phyloP scores from a whole-genome alignment of 1,140 invertebrate genomes.

The Zaprionus davidi region DNA sequence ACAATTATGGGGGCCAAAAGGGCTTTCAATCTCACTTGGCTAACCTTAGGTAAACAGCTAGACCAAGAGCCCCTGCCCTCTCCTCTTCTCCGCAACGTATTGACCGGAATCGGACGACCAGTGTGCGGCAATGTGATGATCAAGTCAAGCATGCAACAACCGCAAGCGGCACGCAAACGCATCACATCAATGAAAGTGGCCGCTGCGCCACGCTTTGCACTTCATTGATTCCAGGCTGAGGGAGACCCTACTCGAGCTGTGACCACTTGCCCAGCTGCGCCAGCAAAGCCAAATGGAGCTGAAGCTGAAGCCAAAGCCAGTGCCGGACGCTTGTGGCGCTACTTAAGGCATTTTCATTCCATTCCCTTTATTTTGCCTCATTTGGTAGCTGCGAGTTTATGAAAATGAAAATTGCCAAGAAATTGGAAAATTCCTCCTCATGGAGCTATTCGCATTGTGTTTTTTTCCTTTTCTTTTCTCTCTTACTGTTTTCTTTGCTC shows the following conservation, averaged over 20 bases:
- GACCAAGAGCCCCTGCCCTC: background rate
- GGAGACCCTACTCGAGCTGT: background rate
- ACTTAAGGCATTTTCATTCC: conserved; percentile 62
- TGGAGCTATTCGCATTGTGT: background rate
- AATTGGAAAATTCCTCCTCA: conserved; percentile 57
- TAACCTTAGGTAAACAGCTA: conserved; percentile 76
- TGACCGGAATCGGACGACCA: background rate
- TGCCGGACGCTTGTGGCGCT: conserved; percentile 35
- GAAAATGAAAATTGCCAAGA: conserved; percentile 72
- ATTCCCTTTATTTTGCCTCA: conserved; percentile 60
- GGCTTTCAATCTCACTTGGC: conserved; percentile 79
- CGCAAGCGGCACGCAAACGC: conserved; percentile 78
- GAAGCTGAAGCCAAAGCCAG: conserved; percentile 8
- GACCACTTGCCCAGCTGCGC: conserved; percentile 1
- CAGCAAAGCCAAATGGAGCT: conserved; percentile 35
- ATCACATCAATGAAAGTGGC: conserved; percentile 81
- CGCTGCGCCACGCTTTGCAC: conserved; percentile 71
- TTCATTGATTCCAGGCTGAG: conserved; percentile 60
- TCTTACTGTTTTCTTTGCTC: conserved; percentile 31
- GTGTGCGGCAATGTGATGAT: conserved; percentile 28
- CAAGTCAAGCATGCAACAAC: conserved; percentile 76
- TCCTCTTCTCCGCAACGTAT: background rate
- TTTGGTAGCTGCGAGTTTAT: conserved; percentile 56
- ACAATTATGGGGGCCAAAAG: conserved; percentile 69
- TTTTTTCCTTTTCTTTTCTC: background rate